Percentiles rank a stretch among this genome's conserved stretches.
These are phyloP conservation scores for Petrocephalus schoutedeni DNA, from an alignment of 2,797 vertebrate species.

Conservation along the genomic window DNA sequence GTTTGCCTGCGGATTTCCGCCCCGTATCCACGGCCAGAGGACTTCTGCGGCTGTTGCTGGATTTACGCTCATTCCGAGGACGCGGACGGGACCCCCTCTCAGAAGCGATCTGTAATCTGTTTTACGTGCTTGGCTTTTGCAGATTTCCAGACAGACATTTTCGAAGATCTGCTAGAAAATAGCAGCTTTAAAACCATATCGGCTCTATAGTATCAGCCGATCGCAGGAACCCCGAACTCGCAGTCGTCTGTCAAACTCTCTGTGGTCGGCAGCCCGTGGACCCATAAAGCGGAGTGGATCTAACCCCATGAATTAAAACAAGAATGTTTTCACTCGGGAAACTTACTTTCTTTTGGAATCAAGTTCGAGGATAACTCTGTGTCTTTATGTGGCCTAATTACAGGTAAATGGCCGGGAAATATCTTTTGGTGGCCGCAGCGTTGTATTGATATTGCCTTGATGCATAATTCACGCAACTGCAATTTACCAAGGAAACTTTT, in stretches of 20 bases:
- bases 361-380: neutral
- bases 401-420: constrained; percentile 22
- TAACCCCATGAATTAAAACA: neutral
- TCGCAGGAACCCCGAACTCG: neutral
- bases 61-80: neutral
- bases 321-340: constrained; percentile 21
- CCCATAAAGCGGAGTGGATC: neutral
- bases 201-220: neutral
- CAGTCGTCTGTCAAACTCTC: constrained; percentile 15
- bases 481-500: neutral
- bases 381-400: constrained; percentile 13
- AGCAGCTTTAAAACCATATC: neutral
- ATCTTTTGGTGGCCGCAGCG: neutral
- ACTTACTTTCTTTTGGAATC: neutral
- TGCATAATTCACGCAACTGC: neutral
- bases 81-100: neutral
- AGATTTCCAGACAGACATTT: neutral
- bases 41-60: neutral
- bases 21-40: constrained; percentile 1
- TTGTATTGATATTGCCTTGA: neutral
- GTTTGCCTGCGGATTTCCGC: constrained; percentile 8
- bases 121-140: neutral
- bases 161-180: neutral
- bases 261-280: neutral
- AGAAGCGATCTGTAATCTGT: neutral